These are phyloP conservation scores for Terrapene triunguis DNA, from an alignment of 2,113 vertebrate species.

Conservation along the genomic window DNA sequence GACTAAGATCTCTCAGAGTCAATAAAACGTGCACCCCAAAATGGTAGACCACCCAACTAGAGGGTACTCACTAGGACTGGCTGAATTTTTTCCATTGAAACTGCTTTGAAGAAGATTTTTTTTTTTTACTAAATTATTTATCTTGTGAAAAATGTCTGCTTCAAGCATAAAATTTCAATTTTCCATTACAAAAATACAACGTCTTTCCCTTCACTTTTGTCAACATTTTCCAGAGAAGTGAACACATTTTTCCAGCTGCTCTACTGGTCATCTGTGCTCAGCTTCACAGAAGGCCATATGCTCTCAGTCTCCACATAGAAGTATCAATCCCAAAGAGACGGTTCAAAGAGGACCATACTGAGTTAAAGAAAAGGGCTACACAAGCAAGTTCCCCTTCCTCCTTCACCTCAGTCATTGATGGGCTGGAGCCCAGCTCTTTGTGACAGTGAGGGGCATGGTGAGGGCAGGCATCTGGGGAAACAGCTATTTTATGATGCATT, in stretches of 20 bases:
- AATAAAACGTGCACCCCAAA: conserved; percentile 37
- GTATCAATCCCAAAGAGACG: not conserved
- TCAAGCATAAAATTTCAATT: not conserved
- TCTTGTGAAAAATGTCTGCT: not conserved
- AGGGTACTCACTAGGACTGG: not conserved
- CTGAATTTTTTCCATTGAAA: not conserved
- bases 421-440: not conserved
- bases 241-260: not conserved
- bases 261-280: not conserved
- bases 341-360: not conserved
- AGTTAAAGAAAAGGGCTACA: not conserved
- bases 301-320: not conserved
- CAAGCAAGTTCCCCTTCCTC: not conserved
- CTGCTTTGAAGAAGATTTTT: not conserved
- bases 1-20: conserved; percentile 36
- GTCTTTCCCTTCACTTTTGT: not conserved
- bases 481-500: not conserved
- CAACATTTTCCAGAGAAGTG: not conserved
- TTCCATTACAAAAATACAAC: not conserved
- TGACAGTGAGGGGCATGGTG: not conserved
- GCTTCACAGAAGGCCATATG: not conserved
- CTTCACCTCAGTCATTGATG: not conserved
- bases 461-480: not conserved
- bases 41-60: not conserved
- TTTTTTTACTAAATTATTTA: not conserved